These are phyloP conservation scores for Anarsia innoxiella DNA, from an alignment of 2,888 invertebrate genomes.

Conservation along the genomic window DNA sequence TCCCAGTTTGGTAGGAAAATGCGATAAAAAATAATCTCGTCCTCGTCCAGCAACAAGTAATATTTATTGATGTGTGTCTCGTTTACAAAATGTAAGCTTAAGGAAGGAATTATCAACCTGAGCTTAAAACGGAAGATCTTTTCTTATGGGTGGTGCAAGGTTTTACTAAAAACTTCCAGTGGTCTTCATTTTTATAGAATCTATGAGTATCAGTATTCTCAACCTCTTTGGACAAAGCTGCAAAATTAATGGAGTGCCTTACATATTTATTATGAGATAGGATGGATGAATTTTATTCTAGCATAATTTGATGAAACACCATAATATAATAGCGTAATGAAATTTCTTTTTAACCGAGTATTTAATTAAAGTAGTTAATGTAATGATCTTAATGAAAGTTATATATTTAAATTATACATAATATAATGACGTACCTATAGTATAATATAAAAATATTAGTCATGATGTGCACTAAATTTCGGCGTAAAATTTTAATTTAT, in stretches of 20 bases:
- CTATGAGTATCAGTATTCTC: constrained; percentile 50
- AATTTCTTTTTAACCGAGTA: constrained; percentile 58
- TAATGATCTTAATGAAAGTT: constrained; percentile 54
- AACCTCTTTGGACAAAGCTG: constrained; percentile 64
- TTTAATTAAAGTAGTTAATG: constrained; percentile 57
- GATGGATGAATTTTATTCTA: constrained; percentile 71
- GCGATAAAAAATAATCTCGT: too few species aligned
- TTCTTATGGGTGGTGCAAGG: constrained; percentile 38
- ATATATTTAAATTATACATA: constrained; percentile 41
- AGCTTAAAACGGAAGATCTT: constrained; percentile 13
- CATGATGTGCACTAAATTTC: constrained; percentile 38
- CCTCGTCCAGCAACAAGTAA: too few species aligned
- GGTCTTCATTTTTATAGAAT: constrained; percentile 62
- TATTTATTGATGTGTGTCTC: too few species aligned
- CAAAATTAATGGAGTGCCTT: constrained; percentile 76
- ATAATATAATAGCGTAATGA: constrained; percentile 65
- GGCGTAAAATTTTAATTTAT: constrained; percentile 18
- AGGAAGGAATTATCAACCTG: constrained; percentile 5
- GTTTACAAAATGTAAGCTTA: constrained; percentile 1
- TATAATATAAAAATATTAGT: constrained; percentile 18
- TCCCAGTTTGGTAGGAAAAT: too few species aligned
- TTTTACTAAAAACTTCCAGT: constrained; percentile 55
- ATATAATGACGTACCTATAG: constrained; percentile 27
- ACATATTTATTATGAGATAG: constrained; percentile 73
- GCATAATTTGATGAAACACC: constrained; percentile 74